A percentile compares a stretch with the other conserved stretches of the same genome.
Evolutionary conservation across 92 coral and sea anemone species (phyloP).

Genomic region (Pocillopora meandrina): DNA sequence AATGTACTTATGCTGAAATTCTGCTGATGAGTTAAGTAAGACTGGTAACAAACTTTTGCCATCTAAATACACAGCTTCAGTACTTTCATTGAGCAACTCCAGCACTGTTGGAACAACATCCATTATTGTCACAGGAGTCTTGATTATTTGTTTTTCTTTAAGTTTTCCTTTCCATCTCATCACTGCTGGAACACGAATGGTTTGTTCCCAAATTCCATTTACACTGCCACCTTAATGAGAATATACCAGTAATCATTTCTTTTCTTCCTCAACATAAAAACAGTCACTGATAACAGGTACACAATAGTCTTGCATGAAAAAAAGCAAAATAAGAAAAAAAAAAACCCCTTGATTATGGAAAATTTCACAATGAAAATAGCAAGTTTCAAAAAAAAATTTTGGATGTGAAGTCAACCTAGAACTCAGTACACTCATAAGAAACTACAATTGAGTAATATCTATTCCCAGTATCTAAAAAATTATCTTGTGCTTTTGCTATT

Average conservation of each 20-base stretch:
- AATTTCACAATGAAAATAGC: too few species aligned
- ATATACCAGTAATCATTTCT: neutral
- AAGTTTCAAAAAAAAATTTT: too few species aligned
- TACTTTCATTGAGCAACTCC: constrained; percentile 71
- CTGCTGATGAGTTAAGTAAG: constrained; percentile 41
- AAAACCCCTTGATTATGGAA: too few species aligned
- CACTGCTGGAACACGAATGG: constrained; percentile 76
- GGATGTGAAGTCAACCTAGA: too few species aligned
- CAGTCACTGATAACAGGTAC: too few species aligned
- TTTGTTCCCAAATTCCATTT: constrained; percentile 73
- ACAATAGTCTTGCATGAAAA: too few species aligned
- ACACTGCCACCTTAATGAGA: constrained; percentile 36
- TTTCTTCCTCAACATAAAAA: neutral
- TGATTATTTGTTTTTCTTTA: constrained; percentile 50
- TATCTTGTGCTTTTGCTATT: too few species aligned
- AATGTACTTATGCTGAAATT: constrained; percentile 66
- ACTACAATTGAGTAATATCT: too few species aligned
- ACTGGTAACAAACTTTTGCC: constrained; percentile 79
- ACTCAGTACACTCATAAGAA: too few species aligned
- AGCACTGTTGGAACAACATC: constrained; percentile 83
- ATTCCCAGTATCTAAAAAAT: too few species aligned
- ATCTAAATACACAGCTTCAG: constrained; percentile 43
- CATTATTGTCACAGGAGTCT: constrained; percentile 67
- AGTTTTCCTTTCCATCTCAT: constrained; percentile 69
- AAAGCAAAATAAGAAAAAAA: too few species aligned